These are phyloP conservation scores for Galaxias olidus DNA, from an alignment of 2,797 vertebrate genomes.

Conservation along the genomic window DNA sequence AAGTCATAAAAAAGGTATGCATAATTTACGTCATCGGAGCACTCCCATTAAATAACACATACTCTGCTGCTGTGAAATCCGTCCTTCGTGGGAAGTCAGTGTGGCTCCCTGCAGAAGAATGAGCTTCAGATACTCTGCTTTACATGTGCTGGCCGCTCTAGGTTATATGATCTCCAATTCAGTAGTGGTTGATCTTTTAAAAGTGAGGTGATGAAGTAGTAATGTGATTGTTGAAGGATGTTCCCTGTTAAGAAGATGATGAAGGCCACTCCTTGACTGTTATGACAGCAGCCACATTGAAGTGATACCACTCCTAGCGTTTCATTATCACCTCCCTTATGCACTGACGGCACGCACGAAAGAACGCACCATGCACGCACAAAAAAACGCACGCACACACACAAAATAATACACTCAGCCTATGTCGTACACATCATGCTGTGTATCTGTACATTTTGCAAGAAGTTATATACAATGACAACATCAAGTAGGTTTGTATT, in stretches of 20 bases:
- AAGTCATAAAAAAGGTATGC: conserved; percentile 13
- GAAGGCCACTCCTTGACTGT: background rate
- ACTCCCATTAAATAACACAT: conserved; percentile 21
- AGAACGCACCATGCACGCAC: too few species aligned
- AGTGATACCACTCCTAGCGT: conserved; percentile 8
- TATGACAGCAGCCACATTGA: background rate
- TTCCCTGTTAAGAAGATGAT: conserved; percentile 3
- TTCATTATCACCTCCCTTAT: conserved; percentile 6
- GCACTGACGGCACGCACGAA: too few species aligned
- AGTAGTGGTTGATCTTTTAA: too few species aligned
- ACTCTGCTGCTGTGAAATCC: background rate
- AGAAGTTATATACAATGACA: too few species aligned
- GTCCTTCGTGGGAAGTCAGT: conserved; percentile 2
- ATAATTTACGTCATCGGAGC: conserved; percentile 15
- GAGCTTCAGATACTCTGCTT: too few species aligned
- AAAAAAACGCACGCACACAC: too few species aligned
- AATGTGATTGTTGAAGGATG: background rate
- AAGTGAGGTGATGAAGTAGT: background rate
- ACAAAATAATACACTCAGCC: too few species aligned
- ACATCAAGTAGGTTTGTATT: too few species aligned
- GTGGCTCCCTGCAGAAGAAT: conserved; percentile 4
- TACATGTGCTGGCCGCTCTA: too few species aligned
- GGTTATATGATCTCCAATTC: too few species aligned
- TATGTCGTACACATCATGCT: too few species aligned
- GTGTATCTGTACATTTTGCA: too few species aligned